Evolutionary conservation across 2,113 vertebrate species (phyloP), one percentile per base, ranked within the genome.

Genomic region (Neodontobutis hainanensis): DNA sequence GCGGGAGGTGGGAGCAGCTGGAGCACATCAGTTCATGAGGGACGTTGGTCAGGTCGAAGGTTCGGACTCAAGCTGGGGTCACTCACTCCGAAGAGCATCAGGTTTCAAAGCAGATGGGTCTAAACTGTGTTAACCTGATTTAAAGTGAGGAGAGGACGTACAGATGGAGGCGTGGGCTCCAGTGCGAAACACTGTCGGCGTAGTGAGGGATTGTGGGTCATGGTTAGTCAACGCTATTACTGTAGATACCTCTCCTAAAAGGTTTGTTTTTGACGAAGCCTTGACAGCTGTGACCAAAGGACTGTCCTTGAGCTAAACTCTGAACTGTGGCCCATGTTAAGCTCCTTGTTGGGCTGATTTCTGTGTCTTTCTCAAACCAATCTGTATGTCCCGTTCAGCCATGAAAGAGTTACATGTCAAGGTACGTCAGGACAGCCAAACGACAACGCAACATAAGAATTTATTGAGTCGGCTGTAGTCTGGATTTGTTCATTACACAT

Each of bases 81-180:
- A 19, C 27, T 52, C 14, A 19, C 35, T 36, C 57, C 3, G 47
- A 77, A 74, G 53, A 61, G 15, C 67, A 75, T 87, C 82, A 67
- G 47, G 77, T 88, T 88, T 87, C 78, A 63, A 1, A 48, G 32
- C 77, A 84, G 85, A 85, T 86, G 77, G 78, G 63, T 67, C 64
- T 72, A 69, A 81, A 80, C 65, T 61, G 68, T 67, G 36, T 58
- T 68, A 66, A 80, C 43, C 61, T 47, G 58, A 79, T 74, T 75
- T 38, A 57, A 62, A 55, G 52, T 11, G 10, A 12, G 32, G 11
- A 19, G 27, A 5, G 11, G 51, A 36, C 52, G 12, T 7, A 9
- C 52, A 55, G 34, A 55, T 55, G 52, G 12, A 55, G 34, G 52
- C 36, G 34, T 46, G 2, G 32, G n/a, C 32, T 55, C 52, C 34